Evolutionary conservation across 2,113 vertebrate species (phyloP), one percentile per base, ranked within the genome.

Genomic region (Lepus europaeus): DNA sequence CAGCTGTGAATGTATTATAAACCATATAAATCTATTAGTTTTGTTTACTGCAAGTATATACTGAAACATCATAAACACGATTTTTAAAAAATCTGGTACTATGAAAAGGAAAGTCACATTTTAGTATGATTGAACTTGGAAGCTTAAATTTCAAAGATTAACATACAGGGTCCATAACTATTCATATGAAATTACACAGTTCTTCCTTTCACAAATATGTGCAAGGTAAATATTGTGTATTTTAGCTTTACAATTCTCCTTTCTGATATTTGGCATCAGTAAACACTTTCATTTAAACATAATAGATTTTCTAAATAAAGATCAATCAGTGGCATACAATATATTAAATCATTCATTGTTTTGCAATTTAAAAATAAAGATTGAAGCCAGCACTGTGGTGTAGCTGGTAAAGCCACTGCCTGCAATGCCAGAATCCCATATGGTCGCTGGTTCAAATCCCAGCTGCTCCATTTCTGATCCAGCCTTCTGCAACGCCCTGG

Each of bases 201-300:
- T 96, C 77, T 95, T 97, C 69, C 77, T 68, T 88, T 86, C n/a
- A 95, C 66, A 95, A 90, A 25, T 93, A 94, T 85, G 95, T 53
- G 91, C 27, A 96, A 90, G 80, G 56, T 51, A 88, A 25, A 93
- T 96, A 88, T 45, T 97, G 94, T 96, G 97, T 97, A 95, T 96
- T 97, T 96, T 86, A 92, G 85, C 93, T 56, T 49, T 66, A 23
- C 45, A 51, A 29, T 3, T 33, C 16, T 7, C 63, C 12, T n/a
- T 22, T 87, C 94, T 96, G 95, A 81, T 27, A 0, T 2, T 31
- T 93, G 49, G 96, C 91, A 63, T 9, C 45, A 19, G 73, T 90
- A 93, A 93, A 96, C 20, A 89, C 22, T 89, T 78, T 90, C 20
- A 61, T 39, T 63, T 53, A 81, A 69, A 82, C 17, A 59, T 73